phyloP scores from a whole-genome alignment of 2,888 invertebrate species.

The Xestia xanthographa region DNA sequence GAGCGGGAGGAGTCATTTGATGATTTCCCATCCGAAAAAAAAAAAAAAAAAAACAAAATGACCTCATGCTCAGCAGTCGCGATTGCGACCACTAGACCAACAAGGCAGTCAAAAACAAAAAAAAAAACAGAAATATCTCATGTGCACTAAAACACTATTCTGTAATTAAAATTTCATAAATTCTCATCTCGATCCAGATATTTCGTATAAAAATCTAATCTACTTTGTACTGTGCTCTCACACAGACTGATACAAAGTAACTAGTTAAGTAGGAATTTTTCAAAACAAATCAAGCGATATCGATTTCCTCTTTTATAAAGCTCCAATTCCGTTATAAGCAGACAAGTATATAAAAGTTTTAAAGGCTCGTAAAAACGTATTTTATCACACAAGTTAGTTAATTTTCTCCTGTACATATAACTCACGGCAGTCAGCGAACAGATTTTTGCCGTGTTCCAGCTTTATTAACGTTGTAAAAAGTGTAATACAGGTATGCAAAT shows the following conservation, averaged over 20 bases:
- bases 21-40: no score
- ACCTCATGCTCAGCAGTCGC: no score
- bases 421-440: conserved; percentile 47
- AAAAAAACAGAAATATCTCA: neutral
- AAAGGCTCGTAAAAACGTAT: conserved; percentile 70
- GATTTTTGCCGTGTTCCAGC: conserved; percentile 43
- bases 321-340: conserved; percentile 27
- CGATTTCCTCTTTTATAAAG: conserved; percentile 28
- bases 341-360: conserved; percentile 63
- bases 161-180: neutral
- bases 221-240: neutral
- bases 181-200: neutral
- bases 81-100: no score
- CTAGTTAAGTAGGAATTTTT: neutral
- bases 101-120: no score
- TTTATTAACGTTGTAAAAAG: conserved; percentile 51
- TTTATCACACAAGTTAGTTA: conserved; percentile 73
- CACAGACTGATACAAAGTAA: neutral
- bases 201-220: neutral
- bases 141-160: neutral
- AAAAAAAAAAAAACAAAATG: no score
- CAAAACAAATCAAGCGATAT: neutral
- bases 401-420: conserved; percentile 70
- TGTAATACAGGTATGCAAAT: conserved; percentile 51
- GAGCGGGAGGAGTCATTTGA: no score